Conservation (phyloP, 2,888 invertebrate species). For the Dolichomitus sp. region DNA sequence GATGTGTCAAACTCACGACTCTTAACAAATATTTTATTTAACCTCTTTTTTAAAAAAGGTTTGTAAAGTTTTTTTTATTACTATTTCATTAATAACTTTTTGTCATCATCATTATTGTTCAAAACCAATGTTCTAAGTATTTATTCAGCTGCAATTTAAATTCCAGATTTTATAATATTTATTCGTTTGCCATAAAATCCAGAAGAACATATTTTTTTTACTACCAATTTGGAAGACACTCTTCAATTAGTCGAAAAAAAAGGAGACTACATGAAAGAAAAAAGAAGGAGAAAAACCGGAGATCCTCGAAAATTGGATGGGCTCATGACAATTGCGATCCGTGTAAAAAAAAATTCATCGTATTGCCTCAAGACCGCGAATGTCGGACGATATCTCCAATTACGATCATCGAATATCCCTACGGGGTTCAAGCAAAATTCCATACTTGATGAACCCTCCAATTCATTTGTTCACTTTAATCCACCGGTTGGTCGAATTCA, state of each 20-base stretch:
- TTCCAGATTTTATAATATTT: no score
- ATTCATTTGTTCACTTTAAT: slow-evolving; percentile 55
- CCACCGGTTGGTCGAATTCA: slow-evolving; percentile 15
- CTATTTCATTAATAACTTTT: background rate
- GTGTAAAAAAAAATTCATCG: slow-evolving; percentile 43
- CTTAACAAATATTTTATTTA: background rate
- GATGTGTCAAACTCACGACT: slow-evolving; percentile 1
- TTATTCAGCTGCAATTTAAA: no score
- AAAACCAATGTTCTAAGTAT: no score
- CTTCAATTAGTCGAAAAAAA: background rate
- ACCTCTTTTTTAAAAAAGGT: background rate
- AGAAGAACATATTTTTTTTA: background rate
- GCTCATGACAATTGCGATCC: slow-evolving; percentile 41
- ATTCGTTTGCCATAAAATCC: no score
- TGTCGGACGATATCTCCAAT: slow-evolving; percentile 60
- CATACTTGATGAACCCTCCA: slow-evolving; percentile 33
- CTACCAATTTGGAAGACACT: no score
- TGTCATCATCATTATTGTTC: background rate
- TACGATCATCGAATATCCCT: slow-evolving; percentile 51
- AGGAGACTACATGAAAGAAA: background rate
- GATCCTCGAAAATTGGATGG: slow-evolving; percentile 31
- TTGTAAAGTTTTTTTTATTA: background rate
- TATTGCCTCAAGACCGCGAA: slow-evolving; percentile 45
- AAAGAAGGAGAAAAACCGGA: no score
- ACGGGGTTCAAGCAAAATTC: slow-evolving; percentile 32